A percentile compares a stretch with the other conserved stretches of the same genome.
phyloP scores from a whole-genome alignment of 2,113 vertebrate species.

The Notarius lentiginosus region DNA sequence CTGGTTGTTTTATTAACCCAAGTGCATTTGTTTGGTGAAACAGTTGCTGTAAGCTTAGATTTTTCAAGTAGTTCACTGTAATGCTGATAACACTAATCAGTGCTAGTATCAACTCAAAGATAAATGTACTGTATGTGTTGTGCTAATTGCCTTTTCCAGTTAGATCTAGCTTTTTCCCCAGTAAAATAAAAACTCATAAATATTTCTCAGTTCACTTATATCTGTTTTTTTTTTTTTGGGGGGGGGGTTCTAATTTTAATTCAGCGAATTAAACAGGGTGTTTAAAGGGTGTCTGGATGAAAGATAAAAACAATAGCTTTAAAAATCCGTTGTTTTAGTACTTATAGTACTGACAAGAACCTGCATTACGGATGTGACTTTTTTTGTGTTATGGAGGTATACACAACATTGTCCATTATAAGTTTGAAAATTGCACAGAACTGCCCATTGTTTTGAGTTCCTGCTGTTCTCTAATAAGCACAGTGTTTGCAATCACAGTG shows the following conservation, averaged over 20 bases:
- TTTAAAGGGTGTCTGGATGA: not conserved
- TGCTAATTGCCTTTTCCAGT: not conserved
- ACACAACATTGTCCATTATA: slow-evolving; percentile 1
- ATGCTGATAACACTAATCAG: not conserved
- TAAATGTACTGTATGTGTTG: not conserved
- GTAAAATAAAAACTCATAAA: not conserved
- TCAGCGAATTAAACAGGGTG: not conserved
- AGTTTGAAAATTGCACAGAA: not conserved
- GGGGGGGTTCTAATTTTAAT: no score
- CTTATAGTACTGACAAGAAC: not conserved
- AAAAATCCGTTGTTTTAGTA: not conserved
- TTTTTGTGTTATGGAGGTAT: not conserved
- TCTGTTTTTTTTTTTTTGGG: not conserved
- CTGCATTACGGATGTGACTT: not conserved
- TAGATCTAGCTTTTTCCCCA: not conserved
- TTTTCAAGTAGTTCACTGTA: not conserved
- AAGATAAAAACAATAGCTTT: not conserved
- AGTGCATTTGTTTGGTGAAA: not conserved
- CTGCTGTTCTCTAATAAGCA: slow-evolving; percentile 14
- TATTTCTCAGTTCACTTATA: not conserved
- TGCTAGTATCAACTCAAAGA: not conserved
- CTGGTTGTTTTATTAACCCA: not conserved
- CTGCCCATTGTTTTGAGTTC: not conserved
- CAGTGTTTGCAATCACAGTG: not conserved
- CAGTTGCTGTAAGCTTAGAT: not conserved